A percentile compares a stretch with the other conserved stretches of the same genome.
phyloP scores from a whole-genome alignment of 2,888 invertebrate genomes.

The Zootermopsis nevadensis region DNA sequence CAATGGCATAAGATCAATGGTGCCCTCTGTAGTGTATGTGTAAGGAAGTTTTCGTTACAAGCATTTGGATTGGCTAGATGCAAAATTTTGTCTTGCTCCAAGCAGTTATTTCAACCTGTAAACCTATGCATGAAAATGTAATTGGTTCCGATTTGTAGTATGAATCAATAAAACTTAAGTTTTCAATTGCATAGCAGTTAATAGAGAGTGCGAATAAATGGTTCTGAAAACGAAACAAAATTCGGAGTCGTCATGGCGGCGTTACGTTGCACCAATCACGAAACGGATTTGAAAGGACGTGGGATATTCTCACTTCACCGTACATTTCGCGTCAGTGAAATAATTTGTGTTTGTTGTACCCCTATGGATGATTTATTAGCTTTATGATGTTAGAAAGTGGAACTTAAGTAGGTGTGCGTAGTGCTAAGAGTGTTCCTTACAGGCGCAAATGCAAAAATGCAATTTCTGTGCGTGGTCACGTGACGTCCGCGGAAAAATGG shows the following conservation, averaged over 20 bases:
- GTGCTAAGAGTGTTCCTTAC: conserved; percentile 48
- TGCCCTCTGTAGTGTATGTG: conserved; percentile 60
- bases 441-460: conserved; percentile 39
- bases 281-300: conserved; percentile 73
- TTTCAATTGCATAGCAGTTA: neutral
- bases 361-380: conserved; percentile 65
- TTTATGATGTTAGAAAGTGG: conserved; percentile 57
- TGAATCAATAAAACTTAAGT: neutral
- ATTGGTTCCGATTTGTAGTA: neutral
- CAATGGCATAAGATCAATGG: conserved; percentile 48
- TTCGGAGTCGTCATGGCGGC: conserved; percentile 72
- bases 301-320: conserved; percentile 75
- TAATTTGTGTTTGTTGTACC: conserved; percentile 73
- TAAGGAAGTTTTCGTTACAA: conserved; percentile 54
- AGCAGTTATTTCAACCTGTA: conserved; percentile 29
- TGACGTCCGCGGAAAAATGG: conserved; percentile 71
- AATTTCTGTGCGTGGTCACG: conserved; percentile 65
- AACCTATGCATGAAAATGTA: conserved; percentile 16
- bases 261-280: conserved; percentile 76
- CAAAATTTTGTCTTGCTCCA: conserved; percentile 40
- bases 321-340: conserved; percentile 76
- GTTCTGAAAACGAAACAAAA: conserved; percentile 36
- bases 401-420: conserved; percentile 52
- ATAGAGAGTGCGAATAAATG: neutral
- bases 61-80: conserved; percentile 59